Percentiles rank a stretch among this genome's conserved stretches.
Evolutionary conservation across 2,888 invertebrate genomes (phyloP).

Genomic region (Poecilus cupreus): DNA sequence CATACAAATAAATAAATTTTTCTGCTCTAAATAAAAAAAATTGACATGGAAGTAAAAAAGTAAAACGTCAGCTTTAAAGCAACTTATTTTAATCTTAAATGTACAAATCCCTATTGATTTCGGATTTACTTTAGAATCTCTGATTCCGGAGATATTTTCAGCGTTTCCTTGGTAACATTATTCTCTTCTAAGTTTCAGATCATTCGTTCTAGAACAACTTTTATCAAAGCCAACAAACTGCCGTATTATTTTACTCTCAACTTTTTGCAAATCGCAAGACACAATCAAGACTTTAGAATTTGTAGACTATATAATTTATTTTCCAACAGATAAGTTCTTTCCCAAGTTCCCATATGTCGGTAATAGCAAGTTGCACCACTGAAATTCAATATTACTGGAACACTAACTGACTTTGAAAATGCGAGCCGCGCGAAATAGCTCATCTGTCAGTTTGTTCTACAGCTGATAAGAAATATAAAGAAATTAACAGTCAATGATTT

Average conservation of each 20-base stretch:
- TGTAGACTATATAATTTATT: too few relatives aligned
- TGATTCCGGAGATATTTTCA: conserved; percentile 11
- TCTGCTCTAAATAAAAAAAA: background rate
- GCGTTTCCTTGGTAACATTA: conserved; percentile 16
- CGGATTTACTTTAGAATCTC: conserved; percentile 14
- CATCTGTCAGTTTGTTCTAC: too few relatives aligned
- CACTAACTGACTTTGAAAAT: too few relatives aligned
- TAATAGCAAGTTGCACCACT: background rate
- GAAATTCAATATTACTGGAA: too few relatives aligned
- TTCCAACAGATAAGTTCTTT: too few relatives aligned
- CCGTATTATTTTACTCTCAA: background rate
- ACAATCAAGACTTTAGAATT: too few relatives aligned
- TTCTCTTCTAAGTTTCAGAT: conserved; percentile 23
- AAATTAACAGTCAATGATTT: too few relatives aligned
- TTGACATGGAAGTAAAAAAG: background rate
- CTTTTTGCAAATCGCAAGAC: background rate
- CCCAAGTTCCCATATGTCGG: too few relatives aligned
- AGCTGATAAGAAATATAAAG: too few relatives aligned
- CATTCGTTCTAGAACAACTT: conserved; percentile 2
- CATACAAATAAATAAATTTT: background rate
- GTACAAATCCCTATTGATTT: conserved; percentile 26
- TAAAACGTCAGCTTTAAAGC: conserved; percentile 7
- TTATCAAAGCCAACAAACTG: conserved; percentile 8
- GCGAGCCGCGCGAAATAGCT: too few relatives aligned
- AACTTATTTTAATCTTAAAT: conserved; percentile 25